Percentiles rank a stretch among this genome's conserved stretches.
phyloP scores from a whole-genome alignment of 2,888 invertebrate species.

The Apeira syringaria region DNA sequence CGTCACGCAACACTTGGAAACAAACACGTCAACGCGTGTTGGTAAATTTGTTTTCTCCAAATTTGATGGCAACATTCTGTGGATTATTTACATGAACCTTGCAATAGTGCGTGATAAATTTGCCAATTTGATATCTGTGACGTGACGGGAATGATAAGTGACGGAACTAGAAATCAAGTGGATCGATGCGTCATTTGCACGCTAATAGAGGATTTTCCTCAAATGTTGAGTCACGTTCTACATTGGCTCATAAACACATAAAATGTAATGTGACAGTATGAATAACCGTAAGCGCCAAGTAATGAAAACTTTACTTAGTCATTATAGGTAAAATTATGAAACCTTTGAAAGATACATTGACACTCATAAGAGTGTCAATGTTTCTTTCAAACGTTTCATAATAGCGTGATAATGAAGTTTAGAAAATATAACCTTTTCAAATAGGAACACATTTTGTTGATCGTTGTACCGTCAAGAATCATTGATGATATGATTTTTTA shows the following conservation, averaged over 20 bases:
- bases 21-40: conserved; percentile 29
- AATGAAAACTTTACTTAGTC: no score
- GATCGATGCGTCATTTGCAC: conserved; percentile 9
- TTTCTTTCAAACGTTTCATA: no score
- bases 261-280: no score
- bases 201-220: neutral
- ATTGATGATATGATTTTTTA: no score
- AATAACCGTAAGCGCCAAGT: no score
- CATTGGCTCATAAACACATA: conserved; percentile 1
- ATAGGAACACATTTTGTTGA: no score
- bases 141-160: conserved; percentile 48
- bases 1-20: conserved; percentile 32
- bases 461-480: no score
- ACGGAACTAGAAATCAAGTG: conserved; percentile 45
- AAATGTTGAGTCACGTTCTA: neutral
- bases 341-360: no score
- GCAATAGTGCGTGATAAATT: conserved; percentile 48
- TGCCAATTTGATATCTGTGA: conserved; percentile 30
- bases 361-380: no score
- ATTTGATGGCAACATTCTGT: conserved; percentile 40
- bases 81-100: conserved; percentile 43
- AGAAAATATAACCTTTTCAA: no score
- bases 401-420: no score
- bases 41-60: conserved; percentile 47
- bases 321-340: no score